Percentiles rank a stretch among this genome's conserved stretches.
These are phyloP conservation scores for Sebastes oblongus DNA, from an alignment of 2,797 vertebrate genomes.

Conservation along the genomic window DNA sequence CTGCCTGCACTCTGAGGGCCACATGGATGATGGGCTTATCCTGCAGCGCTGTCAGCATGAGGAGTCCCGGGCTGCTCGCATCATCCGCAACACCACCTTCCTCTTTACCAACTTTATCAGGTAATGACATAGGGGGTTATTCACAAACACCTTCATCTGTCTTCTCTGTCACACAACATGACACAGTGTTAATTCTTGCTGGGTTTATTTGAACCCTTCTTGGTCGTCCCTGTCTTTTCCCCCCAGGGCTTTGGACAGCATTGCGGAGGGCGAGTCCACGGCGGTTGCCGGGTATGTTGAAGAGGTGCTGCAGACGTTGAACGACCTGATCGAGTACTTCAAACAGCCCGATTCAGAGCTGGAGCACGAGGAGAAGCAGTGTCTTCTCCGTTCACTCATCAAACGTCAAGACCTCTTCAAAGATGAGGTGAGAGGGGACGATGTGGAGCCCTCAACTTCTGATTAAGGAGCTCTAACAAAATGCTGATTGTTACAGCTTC, in stretches of 20 bases:
- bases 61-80: slow-evolving; percentile 95
- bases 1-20: slow-evolving; percentile 95
- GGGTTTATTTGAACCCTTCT: neutral
- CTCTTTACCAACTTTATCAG: slow-evolving; percentile 95
- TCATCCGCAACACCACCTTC: slow-evolving; percentile 93
- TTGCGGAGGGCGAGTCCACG: slow-evolving; percentile 85
- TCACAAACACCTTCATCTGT: neutral
- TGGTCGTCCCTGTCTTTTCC: neutral
- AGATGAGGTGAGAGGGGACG: slow-evolving; percentile 87
- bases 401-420: slow-evolving; percentile 99
- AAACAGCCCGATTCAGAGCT: slow-evolving; percentile 92
- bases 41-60: slow-evolving; percentile 95
- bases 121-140: slow-evolving; percentile 72
- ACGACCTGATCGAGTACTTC: slow-evolving; percentile 96
- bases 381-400: slow-evolving; percentile 94
- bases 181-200: neutral
- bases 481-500: neutral
- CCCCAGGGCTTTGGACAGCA: slow-evolving; percentile 67
- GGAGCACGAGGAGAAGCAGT: slow-evolving; percentile 96
- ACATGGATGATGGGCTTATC: slow-evolving; percentile 96
- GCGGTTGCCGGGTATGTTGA: slow-evolving; percentile 84
- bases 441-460: neutral
- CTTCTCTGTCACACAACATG: neutral
- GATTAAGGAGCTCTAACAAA: neutral
- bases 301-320: slow-evolving; percentile 93